Base-by-base conservation (phyloP, 1,140 invertebrate species). In the Aphidius gifuensis region DNA sequence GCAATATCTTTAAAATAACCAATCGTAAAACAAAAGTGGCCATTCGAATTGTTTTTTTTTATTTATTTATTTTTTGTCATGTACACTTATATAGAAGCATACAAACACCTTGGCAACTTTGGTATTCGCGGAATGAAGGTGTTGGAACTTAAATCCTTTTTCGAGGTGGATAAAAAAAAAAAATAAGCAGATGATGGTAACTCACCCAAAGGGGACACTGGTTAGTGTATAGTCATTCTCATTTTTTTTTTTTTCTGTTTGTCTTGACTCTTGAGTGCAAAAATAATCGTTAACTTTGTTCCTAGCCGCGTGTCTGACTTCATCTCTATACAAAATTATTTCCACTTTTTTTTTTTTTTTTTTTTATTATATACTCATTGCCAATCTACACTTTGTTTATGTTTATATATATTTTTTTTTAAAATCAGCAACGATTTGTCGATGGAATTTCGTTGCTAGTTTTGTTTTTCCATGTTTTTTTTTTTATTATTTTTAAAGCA, bases 241-340 rank as follows among this genome's bases (percentile, higher is more conserved):
- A 23, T 39, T 39, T 38, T 62, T 58, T 55, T 48, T 66, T 64
- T 67, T 53, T 78, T 79, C 78, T 68, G 38, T 69, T 64, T 8
- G 67, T 39, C 32, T 39, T 58, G 42, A 44, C 1, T 32, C 44
- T 44, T 44, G 66, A 70, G 72, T 70, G 70, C 68, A 69, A 74
- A 71, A 74, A 72, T 71, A 72, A 72, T 71, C 69, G 69, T 72
- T 68, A 70, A 66, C 66, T 69, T 74, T 71, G 68, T 69, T 65
- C 57, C 57, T 38, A 9, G 50, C 42, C 46, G 42, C 60, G 51
- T 45, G 32, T 23, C 9, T 48, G 9, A 43, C 43, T 45, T 38
- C 39, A 11, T 55, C 39, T n/a, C 40, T n/a, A 11, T 55, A 11
- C 40, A 11, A 9, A 11, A n/a, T 42, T 39, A 23, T 39, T 21